Percentiles rank a stretch among this genome's conserved stretches.
These are phyloP conservation scores for Drosophila algonquin DNA, from an alignment of 2,888 invertebrate species.

Conservation along the genomic window DNA sequence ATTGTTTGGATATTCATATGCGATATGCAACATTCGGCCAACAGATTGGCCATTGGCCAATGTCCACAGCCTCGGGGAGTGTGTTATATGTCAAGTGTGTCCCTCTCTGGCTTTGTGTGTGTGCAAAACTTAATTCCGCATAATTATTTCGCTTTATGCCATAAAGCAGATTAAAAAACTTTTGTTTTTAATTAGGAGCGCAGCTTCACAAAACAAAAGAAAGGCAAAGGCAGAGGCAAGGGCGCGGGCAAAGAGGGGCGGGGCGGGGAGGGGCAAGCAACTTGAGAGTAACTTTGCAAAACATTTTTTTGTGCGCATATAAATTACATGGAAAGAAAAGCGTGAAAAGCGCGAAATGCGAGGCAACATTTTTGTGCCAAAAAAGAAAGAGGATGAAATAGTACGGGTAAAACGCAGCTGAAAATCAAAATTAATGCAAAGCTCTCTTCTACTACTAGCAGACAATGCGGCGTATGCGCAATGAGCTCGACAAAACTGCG, in stretches of 20 bases:
- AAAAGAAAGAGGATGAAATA: slow-evolving; percentile 16
- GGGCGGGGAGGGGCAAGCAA: slow-evolving; percentile 21
- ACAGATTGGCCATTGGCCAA: slow-evolving; percentile 17
- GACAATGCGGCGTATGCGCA: slow-evolving; percentile 65
- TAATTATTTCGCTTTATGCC: slow-evolving; percentile 74
- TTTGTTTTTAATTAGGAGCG: slow-evolving; percentile 75
- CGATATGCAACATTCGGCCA: slow-evolving; percentile 19
- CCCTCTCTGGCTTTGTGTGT: slow-evolving; percentile 7
- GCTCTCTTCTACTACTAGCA: slow-evolving; percentile 28
- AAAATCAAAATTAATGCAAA: slow-evolving; percentile 67
- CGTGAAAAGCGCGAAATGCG: slow-evolving; percentile 6
- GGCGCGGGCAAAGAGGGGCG: neutral
- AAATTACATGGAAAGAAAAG: slow-evolving; percentile 59
- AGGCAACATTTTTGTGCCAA: slow-evolving; percentile 42
- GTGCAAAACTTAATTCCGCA: slow-evolving; percentile 65
- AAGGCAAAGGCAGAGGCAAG: neutral
- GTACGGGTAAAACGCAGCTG: slow-evolving; percentile 53
- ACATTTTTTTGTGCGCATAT: slow-evolving; percentile 66
- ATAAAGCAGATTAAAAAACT: slow-evolving; percentile 78
- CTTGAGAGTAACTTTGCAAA: slow-evolving; percentile 64
- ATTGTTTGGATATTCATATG: slow-evolving; percentile 60
- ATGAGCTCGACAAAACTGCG: slow-evolving; percentile 37
- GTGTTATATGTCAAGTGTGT: slow-evolving; percentile 2
- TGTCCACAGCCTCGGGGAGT: too few relatives aligned
- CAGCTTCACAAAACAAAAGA: slow-evolving; percentile 64